Conservation (phyloP, 1,140 invertebrate species). For the Neoseiulus cucumeris region DNA sequence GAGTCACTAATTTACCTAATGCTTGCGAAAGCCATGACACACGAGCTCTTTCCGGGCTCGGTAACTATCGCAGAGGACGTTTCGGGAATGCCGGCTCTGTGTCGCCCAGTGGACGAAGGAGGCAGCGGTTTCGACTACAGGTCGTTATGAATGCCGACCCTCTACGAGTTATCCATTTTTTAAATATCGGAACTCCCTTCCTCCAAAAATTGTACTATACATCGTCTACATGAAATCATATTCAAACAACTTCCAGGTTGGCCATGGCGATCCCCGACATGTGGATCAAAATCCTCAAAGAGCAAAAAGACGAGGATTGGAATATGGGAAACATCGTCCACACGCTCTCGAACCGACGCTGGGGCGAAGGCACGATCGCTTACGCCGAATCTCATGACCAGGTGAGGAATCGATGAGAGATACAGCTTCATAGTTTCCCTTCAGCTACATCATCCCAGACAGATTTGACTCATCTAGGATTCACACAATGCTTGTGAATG, state of each 20-base stretch:
- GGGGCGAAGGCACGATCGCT: slow-evolving; percentile 83
- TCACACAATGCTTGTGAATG: too few relatives aligned
- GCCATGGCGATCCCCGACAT: slow-evolving; percentile 97
- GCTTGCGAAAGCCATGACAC: slow-evolving; percentile 81
- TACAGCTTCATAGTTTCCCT: too few relatives aligned
- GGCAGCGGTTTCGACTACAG: slow-evolving; percentile 93
- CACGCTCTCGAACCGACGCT: slow-evolving; percentile 82
- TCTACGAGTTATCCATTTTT: too few relatives aligned
- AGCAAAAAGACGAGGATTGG: slow-evolving; percentile 77
- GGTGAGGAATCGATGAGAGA: slow-evolving; percentile 26
- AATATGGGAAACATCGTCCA: slow-evolving; percentile 74
- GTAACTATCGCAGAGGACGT: slow-evolving; percentile 97
- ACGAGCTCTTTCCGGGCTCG: slow-evolving; percentile 55
- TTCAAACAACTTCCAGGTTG: slow-evolving; percentile 32
- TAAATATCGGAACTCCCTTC: too few relatives aligned
- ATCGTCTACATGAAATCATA: too few relatives aligned
- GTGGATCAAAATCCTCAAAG: slow-evolving; percentile 72
- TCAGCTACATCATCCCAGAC: too few relatives aligned
- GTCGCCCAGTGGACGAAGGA: slow-evolving; percentile 75
- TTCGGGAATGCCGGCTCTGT: slow-evolving; percentile 91
- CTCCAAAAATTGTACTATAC: too few relatives aligned
- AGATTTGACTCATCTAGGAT: too few relatives aligned
- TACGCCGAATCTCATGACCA: slow-evolving; percentile 97
- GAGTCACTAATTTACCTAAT: slow-evolving; percentile 87
- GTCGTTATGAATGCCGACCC: slow-evolving; percentile 16